Conservation (phyloP, 2,113 vertebrate genomes). For the Alethe diademata region DNA sequence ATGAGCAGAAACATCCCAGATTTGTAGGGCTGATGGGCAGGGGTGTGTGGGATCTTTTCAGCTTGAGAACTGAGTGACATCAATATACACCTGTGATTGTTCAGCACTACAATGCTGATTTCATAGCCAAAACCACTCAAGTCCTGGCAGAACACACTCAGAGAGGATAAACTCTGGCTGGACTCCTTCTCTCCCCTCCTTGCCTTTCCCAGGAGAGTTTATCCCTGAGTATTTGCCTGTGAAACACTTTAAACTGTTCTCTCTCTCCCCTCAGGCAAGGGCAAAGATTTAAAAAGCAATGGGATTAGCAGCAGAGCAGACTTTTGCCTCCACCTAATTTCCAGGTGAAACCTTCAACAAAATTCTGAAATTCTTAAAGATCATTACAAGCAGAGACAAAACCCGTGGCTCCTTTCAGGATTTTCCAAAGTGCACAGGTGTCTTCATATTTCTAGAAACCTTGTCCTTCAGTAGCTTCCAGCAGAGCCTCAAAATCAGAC, state of each 20-base stretch:
- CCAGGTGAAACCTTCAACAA: neutral
- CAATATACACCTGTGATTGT: neutral
- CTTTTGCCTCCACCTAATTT: neutral
- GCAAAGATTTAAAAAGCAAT: neutral
- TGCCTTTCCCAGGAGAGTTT: neutral
- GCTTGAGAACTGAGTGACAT: neutral
- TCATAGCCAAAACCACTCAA: neutral
- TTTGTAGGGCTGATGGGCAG: neutral
- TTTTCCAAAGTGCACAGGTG: neutral
- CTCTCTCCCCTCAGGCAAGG: neutral
- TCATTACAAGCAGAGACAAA: neutral
- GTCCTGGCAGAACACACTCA: neutral
- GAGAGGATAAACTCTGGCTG: neutral
- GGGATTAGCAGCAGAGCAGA: neutral
- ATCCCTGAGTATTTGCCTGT: neutral
- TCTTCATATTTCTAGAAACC: neutral
- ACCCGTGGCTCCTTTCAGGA: neutral
- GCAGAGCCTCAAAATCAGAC: neutral
- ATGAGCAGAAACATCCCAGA: neutral
- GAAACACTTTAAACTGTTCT: neutral
- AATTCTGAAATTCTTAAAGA: neutral
- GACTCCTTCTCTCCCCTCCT: neutral
- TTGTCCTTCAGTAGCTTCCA: neutral
- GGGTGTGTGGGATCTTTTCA: neutral
- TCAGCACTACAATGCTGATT: neutral